These are phyloP conservation scores for Diacarnus erythraeanus DNA, from an alignment of 37 sponge, comb jelly and placozoan genomes.

Conservation along the genomic window DNA sequence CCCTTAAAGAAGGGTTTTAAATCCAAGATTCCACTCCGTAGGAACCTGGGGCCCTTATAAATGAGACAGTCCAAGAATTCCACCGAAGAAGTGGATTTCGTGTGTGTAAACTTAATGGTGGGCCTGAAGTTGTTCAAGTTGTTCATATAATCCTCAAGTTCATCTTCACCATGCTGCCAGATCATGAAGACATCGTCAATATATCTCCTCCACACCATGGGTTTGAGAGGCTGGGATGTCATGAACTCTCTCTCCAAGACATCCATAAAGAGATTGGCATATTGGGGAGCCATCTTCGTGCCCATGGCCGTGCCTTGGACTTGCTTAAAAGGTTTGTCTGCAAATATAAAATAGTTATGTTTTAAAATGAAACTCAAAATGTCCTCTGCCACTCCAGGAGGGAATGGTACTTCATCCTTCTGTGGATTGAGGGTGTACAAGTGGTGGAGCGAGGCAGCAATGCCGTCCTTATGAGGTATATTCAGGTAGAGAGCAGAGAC, in stretches of 20 bases:
- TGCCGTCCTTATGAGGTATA: background rate
- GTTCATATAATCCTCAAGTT: background rate
- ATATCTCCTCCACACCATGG: constrained; percentile 26
- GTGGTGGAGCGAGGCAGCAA: background rate
- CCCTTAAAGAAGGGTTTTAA: background rate
- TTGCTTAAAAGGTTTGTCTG: constrained; percentile 19
- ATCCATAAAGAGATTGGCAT: constrained; percentile 40
- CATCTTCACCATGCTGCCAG: background rate
- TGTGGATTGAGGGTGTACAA: background rate
- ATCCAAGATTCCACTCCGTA: background rate
- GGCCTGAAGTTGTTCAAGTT: background rate
- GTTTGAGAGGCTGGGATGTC: background rate
- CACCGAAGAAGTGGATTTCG: background rate
- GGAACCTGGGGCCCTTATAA: background rate
- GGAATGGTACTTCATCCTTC: background rate
- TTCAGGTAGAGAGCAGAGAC: background rate
- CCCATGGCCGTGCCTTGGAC: constrained; percentile 37
- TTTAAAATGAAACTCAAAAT: constrained; percentile 2
- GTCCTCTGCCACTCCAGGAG: background rate
- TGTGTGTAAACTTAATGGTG: background rate
- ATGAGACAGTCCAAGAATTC: background rate
- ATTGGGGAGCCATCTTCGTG: constrained; percentile 31
- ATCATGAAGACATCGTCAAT: constrained; percentile 42
- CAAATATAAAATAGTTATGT: constrained; percentile 17
- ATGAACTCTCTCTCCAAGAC: constrained; percentile 7